Percentiles rank a stretch among this genome's conserved stretches.
Evolutionary conservation across 2,888 invertebrate species (phyloP).

Genomic region (Ophion ellenae): DNA sequence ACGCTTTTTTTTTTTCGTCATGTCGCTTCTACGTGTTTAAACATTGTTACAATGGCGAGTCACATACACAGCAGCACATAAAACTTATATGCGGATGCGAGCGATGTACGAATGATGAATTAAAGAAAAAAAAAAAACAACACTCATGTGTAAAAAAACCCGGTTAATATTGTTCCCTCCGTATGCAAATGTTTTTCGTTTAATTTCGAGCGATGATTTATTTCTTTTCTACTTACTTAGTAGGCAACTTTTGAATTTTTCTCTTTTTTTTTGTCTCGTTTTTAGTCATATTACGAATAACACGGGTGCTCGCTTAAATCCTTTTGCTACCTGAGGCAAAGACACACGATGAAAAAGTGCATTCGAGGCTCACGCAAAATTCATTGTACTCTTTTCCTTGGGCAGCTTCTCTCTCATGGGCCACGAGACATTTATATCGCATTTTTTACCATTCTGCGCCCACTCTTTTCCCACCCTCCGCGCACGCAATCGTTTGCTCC

Average conservation of each 20-base stretch:
- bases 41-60: constrained; percentile 48
- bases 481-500: constrained; percentile 22
- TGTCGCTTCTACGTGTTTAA: constrained; percentile 25
- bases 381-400: constrained; percentile 12
- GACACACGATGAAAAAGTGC: constrained; percentile 46
- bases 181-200: constrained; percentile 6
- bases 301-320: constrained; percentile 52
- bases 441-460: not conserved
- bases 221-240: constrained; percentile 59
- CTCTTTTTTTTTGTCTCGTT: not conserved
- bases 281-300: constrained; percentile 55
- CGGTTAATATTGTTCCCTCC: constrained; percentile 9
- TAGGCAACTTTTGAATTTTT: constrained; percentile 47
- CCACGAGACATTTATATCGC: constrained; percentile 6
- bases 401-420: not conserved
- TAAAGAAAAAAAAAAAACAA: constrained; percentile 29
- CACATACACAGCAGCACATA: constrained; percentile 52
- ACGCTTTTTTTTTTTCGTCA: not conserved
- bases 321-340: constrained; percentile 62
- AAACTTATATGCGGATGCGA: constrained; percentile 60
- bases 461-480: constrained; percentile 1
- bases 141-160: constrained; percentile 21
- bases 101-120: constrained; percentile 52
- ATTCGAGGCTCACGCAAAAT: constrained; percentile 18
- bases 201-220: not conserved